A percentile compares a stretch with the other conserved stretches of the same genome.
phyloP scores from a whole-genome alignment of 2,888 invertebrate genomes.

The Drosophila kokeensis region DNA sequence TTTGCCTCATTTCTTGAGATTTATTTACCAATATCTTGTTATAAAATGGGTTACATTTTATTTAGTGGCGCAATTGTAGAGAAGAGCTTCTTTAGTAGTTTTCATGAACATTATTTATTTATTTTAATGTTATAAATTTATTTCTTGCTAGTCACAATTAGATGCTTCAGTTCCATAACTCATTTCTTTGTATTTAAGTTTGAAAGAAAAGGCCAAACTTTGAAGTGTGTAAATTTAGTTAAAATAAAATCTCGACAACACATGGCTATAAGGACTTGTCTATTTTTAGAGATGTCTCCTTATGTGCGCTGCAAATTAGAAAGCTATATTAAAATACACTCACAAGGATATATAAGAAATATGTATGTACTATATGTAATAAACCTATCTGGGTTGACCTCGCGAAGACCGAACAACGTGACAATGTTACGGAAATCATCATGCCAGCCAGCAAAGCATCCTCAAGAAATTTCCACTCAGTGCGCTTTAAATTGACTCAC shows the following conservation, averaged over 20 bases:
- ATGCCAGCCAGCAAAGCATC: neutral
- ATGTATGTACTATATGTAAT: too few relatives aligned
- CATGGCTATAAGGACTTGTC: too few relatives aligned
- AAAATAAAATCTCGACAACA: neutral
- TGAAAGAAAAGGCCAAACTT: neutral
- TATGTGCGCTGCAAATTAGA: neutral
- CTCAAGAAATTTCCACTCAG: conserved; percentile 25
- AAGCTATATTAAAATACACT: neutral
- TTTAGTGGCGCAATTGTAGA: neutral
- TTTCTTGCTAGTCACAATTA: neutral
- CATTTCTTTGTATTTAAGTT: neutral
- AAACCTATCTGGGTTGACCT: neutral
- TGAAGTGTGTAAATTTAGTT: neutral
- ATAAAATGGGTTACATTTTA: neutral
- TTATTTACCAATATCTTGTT: conserved; percentile 9
- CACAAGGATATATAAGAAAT: neutral
- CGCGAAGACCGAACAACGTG: conserved; percentile 1
- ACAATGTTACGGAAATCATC: conserved; percentile 9
- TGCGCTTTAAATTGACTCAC: conserved; percentile 26
- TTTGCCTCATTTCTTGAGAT: conserved; percentile 16
- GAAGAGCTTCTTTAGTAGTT: neutral
- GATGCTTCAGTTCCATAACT: neutral
- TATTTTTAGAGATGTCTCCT: neutral
- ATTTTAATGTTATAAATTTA: neutral
- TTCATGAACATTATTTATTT: neutral